These are phyloP conservation scores for Pemphigus obesinymphae DNA, from an alignment of 1,140 invertebrate species.

Conservation along the genomic window DNA sequence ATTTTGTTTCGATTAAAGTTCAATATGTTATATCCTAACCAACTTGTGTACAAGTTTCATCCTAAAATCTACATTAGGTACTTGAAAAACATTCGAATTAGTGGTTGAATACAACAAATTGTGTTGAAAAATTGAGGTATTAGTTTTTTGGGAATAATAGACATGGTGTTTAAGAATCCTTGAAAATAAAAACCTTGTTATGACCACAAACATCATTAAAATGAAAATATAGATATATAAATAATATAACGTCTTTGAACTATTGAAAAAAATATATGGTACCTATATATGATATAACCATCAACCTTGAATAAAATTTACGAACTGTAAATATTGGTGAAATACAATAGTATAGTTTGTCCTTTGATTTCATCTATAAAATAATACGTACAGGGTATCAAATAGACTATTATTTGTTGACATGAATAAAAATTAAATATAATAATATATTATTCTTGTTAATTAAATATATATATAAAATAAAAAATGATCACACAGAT, in stretches of 20 bases:
- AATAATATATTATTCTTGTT: too few species aligned
- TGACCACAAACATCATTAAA: background rate
- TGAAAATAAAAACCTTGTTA: background rate
- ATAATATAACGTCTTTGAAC: background rate
- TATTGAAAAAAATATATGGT: background rate
- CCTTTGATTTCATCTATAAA: background rate
- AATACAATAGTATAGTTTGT: background rate
- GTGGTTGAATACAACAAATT: too few species aligned
- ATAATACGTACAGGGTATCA: too few species aligned
- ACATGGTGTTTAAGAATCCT: background rate
- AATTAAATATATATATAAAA: too few species aligned
- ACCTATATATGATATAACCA: background rate
- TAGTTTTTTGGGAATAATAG: background rate
- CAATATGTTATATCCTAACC: too few species aligned
- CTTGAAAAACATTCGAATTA: too few species aligned
- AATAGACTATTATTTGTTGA: too few species aligned
- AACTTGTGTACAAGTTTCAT: too few species aligned
- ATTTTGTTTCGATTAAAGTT: background rate
- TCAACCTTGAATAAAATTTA: background rate
- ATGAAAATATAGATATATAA: background rate
- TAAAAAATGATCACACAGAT: too few species aligned
- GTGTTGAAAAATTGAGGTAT: too few species aligned
- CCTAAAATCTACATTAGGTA: too few species aligned
- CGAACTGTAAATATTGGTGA: background rate
- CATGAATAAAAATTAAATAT: too few species aligned